Conservation (phyloP, 2,888 invertebrate species). For the Syrista parreyssii region DNA sequence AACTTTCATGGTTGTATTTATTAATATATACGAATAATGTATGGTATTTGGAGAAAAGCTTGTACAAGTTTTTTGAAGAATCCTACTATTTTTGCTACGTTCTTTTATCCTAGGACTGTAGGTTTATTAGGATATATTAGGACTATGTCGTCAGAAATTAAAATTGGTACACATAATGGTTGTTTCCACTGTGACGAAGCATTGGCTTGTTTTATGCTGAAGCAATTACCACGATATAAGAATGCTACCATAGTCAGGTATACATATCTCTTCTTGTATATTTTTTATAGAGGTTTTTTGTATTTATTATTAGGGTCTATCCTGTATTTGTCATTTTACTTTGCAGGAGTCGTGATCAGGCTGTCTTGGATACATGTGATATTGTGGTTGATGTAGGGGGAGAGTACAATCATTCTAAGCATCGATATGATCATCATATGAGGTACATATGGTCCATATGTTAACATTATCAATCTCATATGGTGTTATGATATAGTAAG, state of each 20-base stretch:
- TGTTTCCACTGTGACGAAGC: constrained; percentile 95
- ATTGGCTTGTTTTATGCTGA: constrained; percentile 93
- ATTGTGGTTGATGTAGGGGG: constrained; percentile 96
- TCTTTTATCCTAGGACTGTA: background rate
- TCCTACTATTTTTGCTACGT: background rate
- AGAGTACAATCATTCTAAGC: constrained; percentile 79
- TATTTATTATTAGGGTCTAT: background rate
- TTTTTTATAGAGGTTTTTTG: background rate
- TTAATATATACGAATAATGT: background rate
- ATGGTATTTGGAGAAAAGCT: background rate
- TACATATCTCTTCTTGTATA: constrained; percentile 3
- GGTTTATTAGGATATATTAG: background rate
- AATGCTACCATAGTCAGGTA: constrained; percentile 81
- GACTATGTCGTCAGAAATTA: constrained; percentile 48
- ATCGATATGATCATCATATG: constrained; percentile 96
- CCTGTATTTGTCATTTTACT: background rate
- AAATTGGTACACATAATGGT: constrained; percentile 84
- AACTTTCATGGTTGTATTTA: background rate
- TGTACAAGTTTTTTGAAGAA: background rate
- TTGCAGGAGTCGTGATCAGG: constrained; percentile 70
- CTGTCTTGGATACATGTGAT: constrained; percentile 82
- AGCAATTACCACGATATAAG: constrained; percentile 81
- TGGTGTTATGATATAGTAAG: background rate
- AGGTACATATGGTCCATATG: constrained; percentile 55
- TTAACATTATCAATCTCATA: background rate